Conservation (phyloP, 2,113 vertebrate genomes). For the Gobius niger region DNA sequence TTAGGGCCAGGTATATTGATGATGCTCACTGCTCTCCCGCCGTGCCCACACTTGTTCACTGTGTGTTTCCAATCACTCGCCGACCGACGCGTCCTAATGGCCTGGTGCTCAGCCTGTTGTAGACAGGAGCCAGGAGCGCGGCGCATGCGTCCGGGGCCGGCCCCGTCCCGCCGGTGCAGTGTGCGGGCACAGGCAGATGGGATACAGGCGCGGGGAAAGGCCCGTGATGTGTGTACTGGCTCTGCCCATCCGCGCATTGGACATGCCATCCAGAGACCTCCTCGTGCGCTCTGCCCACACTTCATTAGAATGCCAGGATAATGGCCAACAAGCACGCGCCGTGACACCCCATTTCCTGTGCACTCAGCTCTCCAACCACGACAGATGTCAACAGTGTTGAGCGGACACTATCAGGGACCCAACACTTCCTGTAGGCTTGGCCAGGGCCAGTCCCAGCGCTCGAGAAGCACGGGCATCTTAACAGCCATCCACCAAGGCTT, state of each 20-base stretch:
- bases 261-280: constrained; percentile 96
- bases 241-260: constrained; percentile 94
- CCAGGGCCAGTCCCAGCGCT: constrained; percentile 61
- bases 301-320: constrained; percentile 99
- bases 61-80: constrained; percentile 65
- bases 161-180: constrained; percentile 89
- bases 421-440: constrained; percentile 86
- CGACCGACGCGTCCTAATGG: constrained; percentile 76
- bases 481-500: constrained; percentile 13
- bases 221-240: constrained; percentile 78
- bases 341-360: constrained; percentile 99
- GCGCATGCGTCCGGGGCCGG: constrained; percentile 47
- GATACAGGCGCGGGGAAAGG: constrained; percentile 81
- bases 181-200: constrained; percentile 92
- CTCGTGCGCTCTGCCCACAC: constrained; percentile 90
- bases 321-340: constrained; percentile 97
- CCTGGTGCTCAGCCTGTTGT: constrained; percentile 45
- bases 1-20: constrained; percentile 68
- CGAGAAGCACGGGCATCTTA: constrained; percentile 28
- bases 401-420: constrained; percentile 77
- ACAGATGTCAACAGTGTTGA: constrained; percentile 96
- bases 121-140: neutral
- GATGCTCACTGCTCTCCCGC: constrained; percentile 43
- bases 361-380: constrained; percentile 98
- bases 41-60: constrained; percentile 62